Evolutionary conservation across 2,797 vertebrate species (phyloP), one percentile per base, ranked within the genome.

Genomic region (Tapirus indicus): DNA sequence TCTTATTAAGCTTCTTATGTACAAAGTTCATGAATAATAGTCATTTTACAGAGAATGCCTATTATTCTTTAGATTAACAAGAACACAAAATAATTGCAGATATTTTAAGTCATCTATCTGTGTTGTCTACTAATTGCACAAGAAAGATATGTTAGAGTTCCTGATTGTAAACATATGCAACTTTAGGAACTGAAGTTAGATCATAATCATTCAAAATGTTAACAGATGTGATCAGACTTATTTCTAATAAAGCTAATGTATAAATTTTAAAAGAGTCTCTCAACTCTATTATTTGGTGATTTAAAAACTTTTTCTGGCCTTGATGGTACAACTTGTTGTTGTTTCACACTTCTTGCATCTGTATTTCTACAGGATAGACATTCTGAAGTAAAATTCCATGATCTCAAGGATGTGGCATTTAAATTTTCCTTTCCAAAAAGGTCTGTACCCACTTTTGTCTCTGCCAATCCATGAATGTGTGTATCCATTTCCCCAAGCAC

Each of bases 1-100:
- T 75, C 88, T 98, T 98, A 98, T 95, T 96, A 96, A 96, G 35
- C 86, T 75, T 98, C 97, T 96, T 98, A 96, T 97, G 88, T 97
- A 96, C 95, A 97, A 97, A 97, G 97, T 98, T 98, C 94, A 97
- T 98, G 97, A 98, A 97, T 96, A 97, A 97, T 1, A 75, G 89
- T 95, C 96, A 79, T 98, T 98, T 98, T 98, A 97, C 94, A 98
- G 83, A 97, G 88, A 97, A 93, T 79, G 75, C 96, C 95, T 92
- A 96, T 93, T 98, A 95, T 93, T 89, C 41, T 97, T 98, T 74
- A 95, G 79, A 47, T 80, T 85, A 92, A 97, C 62, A 94, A 95
- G 82, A 97, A 98, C 35, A 54, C 66, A 95, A 75, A 87, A 79
- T 93, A 66, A 97, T 64, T 97, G 49, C 95, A 94, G 58, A 87